Evolutionary conservation across 1,140 invertebrate species (phyloP).

Genomic region (Drosophila orosa): DNA sequence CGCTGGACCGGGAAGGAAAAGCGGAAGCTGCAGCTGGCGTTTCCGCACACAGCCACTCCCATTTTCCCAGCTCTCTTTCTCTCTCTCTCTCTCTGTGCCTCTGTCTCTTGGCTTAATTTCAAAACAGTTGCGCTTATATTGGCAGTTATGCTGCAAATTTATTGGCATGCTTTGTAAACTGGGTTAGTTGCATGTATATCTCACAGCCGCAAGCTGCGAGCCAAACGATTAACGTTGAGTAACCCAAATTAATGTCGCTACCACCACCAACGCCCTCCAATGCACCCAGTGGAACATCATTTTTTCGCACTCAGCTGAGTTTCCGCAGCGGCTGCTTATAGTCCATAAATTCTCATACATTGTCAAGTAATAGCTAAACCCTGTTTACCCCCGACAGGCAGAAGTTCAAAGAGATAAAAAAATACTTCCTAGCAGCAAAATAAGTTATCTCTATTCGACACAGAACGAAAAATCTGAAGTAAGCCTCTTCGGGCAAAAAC

Average conservation of each 20-base stretch:
- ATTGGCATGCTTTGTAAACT: conserved; percentile 56
- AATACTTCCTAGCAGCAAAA: conserved; percentile 1
- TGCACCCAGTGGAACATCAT: conserved; percentile 23
- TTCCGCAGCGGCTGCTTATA: conserved; percentile 31
- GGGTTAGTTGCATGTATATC: conserved; percentile 51
- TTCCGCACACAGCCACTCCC: conserved; percentile 13
- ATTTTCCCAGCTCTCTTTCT: conserved; percentile 1
- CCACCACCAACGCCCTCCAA: background rate
- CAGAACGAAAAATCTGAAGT: background rate
- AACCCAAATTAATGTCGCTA: conserved; percentile 49
- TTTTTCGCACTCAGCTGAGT: conserved; percentile 45
- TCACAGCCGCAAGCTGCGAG: conserved; percentile 47
- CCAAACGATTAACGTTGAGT: conserved; percentile 54
- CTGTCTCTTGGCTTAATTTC: conserved; percentile 54
- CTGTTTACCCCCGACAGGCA: conserved; percentile 37
- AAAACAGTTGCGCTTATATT: conserved; percentile 63
- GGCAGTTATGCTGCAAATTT: conserved; percentile 57
- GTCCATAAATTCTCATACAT: conserved; percentile 49
- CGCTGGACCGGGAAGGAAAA: conserved; percentile 7
- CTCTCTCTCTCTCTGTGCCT: background rate
- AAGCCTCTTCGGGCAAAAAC: background rate
- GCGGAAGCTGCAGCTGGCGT: conserved; percentile 48
- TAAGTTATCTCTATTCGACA: background rate
- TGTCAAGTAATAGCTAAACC: conserved; percentile 45
- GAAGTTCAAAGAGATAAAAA: conserved; percentile 25